Base-by-base conservation (phyloP, 2,888 invertebrate species). In the Lycia hirtaria region DNA sequence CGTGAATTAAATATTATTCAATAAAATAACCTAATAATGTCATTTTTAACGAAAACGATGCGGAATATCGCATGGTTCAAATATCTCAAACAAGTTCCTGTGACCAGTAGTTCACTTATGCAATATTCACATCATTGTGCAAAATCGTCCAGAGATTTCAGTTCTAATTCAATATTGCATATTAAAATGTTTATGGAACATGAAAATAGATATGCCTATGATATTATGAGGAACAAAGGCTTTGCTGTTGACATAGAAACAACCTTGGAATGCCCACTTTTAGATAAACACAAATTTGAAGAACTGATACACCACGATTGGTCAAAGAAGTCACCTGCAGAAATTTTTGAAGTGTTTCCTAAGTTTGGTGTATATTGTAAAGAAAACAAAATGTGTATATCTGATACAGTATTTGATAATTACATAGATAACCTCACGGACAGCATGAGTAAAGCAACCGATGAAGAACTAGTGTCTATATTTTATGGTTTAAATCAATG, bases 391-490 rank as follows among this genome's bases (percentile, higher is more conserved):
- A 49, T 87, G 35, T 80, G 83, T 64, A 85, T 92, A 48, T 82
- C 87, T 10, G 71, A 87, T 62, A 71, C 70, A 59, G 80, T 82
- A 17, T 92, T 92, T 73, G 85, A 88, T 68, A 70, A 73, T 50
- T 88, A 83, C 58, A 81, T 93, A 59, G 86, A 89, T 59, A 64
- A 60, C 33, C 73, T 93, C 12, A 92, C 93, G 35, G 93, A 94
- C 67, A 92, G 92, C 53, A 83, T 94, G 57, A 85, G 91, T 65
- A 73, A 87, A 56, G 87, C 95, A 3, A 89, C 81, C 14, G 94
- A 95, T 72, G 83, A 93, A 0, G 92, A 96, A 73, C 68, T 96
- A 20, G 75, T 90, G 40, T 78, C 78, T 12, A 65, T 95, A 24
- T 87, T 96, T 62, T 79, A 83, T 48, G 83, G 88, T 44, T 63